A percentile compares a stretch with the other conserved stretches of the same genome.
Conservation (phyloP, 2,888 invertebrate species). For the Caenorhabditis sp. region DNA sequence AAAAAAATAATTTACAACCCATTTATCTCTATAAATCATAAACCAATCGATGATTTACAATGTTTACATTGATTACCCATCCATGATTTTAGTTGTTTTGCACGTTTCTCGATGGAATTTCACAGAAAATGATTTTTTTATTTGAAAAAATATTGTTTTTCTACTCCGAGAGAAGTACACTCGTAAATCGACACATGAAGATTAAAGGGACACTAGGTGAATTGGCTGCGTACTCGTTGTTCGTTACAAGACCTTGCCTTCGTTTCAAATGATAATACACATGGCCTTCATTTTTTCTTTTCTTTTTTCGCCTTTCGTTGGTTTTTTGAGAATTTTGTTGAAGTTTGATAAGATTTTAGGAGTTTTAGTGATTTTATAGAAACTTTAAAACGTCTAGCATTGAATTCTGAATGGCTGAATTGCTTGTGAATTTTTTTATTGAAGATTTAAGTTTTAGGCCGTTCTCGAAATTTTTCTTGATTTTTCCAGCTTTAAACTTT, state of each 20-base stretch:
- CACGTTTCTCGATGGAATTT: too few species aligned
- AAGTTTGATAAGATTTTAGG: background rate
- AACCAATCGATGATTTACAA: background rate
- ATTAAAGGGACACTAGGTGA: slow-evolving; percentile 30
- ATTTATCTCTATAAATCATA: background rate
- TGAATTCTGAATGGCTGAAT: background rate
- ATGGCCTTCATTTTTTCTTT: slow-evolving; percentile 7
- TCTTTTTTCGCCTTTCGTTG: slow-evolving; percentile 4
- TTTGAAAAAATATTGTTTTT: background rate
- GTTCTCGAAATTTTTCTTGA: background rate
- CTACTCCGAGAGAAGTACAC: slow-evolving; percentile 12
- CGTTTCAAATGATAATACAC: slow-evolving; percentile 32
- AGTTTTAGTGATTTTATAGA: background rate
- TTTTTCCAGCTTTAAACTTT: background rate
- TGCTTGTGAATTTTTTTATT: background rate
- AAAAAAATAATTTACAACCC: background rate
- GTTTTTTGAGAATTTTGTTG: slow-evolving; percentile 13
- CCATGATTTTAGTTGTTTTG: too few species aligned
- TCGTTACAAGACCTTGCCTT: slow-evolving; percentile 37
- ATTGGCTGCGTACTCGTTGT: slow-evolving; percentile 33
- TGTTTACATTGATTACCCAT: too few species aligned
- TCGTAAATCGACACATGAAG: slow-evolving; percentile 29
- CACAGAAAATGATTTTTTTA: too few species aligned
- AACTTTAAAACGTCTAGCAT: background rate
- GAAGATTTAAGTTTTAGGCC: background rate